These are phyloP conservation scores for Myxocyprinus asiaticus DNA, from an alignment of 2,113 vertebrate species.

Conservation along the genomic window DNA sequence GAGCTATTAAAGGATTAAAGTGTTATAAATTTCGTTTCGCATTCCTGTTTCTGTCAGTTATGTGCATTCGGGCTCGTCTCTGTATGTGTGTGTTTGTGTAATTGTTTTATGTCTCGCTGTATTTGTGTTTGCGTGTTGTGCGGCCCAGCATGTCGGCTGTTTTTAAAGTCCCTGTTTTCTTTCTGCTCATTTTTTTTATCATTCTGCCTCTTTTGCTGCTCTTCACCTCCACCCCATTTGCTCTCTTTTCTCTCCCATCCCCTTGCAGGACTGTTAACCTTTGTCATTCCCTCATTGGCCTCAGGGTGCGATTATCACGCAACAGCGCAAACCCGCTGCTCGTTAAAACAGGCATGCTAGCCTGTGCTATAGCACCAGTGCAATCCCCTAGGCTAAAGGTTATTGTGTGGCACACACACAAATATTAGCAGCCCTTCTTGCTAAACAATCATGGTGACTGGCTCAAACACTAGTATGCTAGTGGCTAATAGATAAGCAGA, in stretches of 20 bases:
- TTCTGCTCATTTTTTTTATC: slow-evolving; percentile 58
- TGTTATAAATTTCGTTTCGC: slow-evolving; percentile 18
- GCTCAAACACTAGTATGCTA: background rate
- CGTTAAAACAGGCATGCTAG: background rate
- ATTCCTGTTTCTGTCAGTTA: slow-evolving; percentile 18
- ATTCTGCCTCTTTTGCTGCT: slow-evolving; percentile 62
- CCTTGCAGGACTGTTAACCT: slow-evolving; percentile 67
- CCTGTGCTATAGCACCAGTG: background rate
- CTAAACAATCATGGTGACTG: slow-evolving; percentile 18
- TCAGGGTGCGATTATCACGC: slow-evolving; percentile 63
- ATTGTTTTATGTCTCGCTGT: slow-evolving; percentile 16
- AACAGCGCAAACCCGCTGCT: slow-evolving; percentile 25
- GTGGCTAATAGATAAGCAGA: background rate
- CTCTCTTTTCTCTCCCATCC: slow-evolving; percentile 66
- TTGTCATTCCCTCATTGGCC: slow-evolving; percentile 57
- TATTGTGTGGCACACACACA: slow-evolving; percentile 14
- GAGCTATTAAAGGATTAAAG: slow-evolving; percentile 39
- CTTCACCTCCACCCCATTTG: slow-evolving; percentile 58
- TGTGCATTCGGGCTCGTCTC: background rate
- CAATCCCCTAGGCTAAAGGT: background rate
- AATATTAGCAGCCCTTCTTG: slow-evolving; percentile 6
- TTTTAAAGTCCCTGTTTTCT: background rate
- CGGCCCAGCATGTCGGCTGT: slow-evolving; percentile 27
- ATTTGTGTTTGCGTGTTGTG: slow-evolving; percentile 6
- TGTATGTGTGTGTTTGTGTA: background rate